phyloP scores from a whole-genome alignment of 2,113 vertebrate genomes.

The Xiphophorus hellerii region DNA sequence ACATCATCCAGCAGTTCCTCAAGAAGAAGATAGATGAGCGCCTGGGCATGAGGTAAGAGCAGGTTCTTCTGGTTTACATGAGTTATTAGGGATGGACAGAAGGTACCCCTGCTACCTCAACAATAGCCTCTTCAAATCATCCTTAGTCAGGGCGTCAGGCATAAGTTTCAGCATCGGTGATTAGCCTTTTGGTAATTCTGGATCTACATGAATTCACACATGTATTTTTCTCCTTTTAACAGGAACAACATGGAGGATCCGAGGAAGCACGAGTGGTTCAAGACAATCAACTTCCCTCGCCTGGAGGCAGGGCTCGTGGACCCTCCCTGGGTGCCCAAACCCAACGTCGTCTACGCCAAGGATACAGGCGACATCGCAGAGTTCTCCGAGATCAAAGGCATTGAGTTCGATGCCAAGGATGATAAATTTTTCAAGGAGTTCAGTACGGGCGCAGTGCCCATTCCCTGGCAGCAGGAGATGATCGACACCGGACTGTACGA shows the following conservation, averaged over 20 bases:
- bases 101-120: neutral
- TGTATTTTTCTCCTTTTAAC: conserved; percentile 41
- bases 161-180: too few species aligned
- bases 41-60: conserved; percentile 89
- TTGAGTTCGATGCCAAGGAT: conserved; percentile 90
- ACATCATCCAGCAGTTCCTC: conserved; percentile 88
- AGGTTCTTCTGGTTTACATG: neutral
- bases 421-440: conserved; percentile 91
- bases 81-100: too few species aligned
- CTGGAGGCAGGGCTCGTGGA: conserved; percentile 89
- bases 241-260: conserved; percentile 87
- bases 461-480: conserved; percentile 91
- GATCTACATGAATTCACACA: neutral
- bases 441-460: conserved; percentile 86
- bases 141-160: too few species aligned
- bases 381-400: conserved; percentile 90
- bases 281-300: conserved; percentile 88
- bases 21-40: conserved; percentile 88
- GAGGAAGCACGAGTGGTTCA: conserved; percentile 91
- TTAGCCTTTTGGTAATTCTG: neutral
- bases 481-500: conserved; percentile 90
- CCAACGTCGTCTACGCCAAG: conserved; percentile 92
- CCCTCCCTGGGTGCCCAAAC: conserved; percentile 90
- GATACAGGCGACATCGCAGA: conserved; percentile 90
- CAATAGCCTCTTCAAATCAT: neutral